phyloP scores from a whole-genome alignment of 2,888 invertebrate genomes.

The Rhimphoctona megacephalus region DNA sequence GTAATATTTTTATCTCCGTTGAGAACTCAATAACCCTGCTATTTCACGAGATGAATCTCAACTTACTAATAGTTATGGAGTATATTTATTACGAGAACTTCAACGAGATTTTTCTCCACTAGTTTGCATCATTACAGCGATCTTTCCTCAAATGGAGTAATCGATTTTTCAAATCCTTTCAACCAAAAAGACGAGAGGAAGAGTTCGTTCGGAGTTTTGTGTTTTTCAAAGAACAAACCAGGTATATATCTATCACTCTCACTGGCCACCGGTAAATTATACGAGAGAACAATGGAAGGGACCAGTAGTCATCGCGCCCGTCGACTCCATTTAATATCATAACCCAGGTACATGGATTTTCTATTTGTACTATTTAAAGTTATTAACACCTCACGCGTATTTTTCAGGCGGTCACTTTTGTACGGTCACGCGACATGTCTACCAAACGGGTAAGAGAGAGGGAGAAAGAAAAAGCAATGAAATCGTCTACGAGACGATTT shows the following conservation, averaged over 20 bases:
- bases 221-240: not conserved
- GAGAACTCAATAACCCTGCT: too few species aligned
- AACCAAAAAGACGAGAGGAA: not conserved
- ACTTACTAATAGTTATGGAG: not conserved
- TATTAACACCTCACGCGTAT: not conserved
- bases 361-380: not conserved
- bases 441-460: not conserved
- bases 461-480: not conserved
- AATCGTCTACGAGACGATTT: constrained; percentile 40
- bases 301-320: constrained; percentile 10
- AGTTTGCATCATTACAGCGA: not conserved
- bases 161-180: not conserved
- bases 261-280: constrained; percentile 21
- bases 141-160: not conserved
- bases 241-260: not conserved
- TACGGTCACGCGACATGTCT: not conserved
- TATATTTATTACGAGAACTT: not conserved
- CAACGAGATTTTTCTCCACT: too few species aligned
- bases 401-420: not conserved
- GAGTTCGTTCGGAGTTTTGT: not conserved
- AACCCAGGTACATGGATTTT: constrained; percentile 8
- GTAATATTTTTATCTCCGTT: not conserved
- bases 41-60: not conserved
- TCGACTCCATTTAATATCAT: constrained; percentile 24
- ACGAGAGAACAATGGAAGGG: not conserved